phyloP scores from a whole-genome alignment of 2,888 invertebrate species.

The Hirudinaria manillensis region DNA sequence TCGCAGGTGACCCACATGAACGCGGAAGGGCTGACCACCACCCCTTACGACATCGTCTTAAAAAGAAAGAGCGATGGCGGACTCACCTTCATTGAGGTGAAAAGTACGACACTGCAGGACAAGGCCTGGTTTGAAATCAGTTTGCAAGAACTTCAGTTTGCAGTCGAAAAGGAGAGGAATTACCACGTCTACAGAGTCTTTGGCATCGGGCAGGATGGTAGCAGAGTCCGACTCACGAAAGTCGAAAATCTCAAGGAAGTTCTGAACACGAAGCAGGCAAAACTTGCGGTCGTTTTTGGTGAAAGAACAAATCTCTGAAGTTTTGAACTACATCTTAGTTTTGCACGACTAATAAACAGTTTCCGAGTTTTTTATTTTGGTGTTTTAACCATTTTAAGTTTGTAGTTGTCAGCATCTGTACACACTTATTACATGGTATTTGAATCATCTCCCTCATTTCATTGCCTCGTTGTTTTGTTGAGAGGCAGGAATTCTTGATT shows the following conservation, averaged over 20 bases:
- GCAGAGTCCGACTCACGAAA: slow-evolving; percentile 42
- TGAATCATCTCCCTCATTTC: too few species aligned
- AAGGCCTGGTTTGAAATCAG: slow-evolving; percentile 51
- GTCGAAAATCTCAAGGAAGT: slow-evolving; percentile 46
- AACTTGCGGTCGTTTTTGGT: slow-evolving; percentile 19
- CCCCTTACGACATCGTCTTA: slow-evolving; percentile 49
- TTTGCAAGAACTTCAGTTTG: slow-evolving; percentile 47
- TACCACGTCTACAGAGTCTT: slow-evolving; percentile 50
- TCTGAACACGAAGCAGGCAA: slow-evolving; percentile 34
- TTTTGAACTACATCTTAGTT: too few species aligned
- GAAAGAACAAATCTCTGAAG: not conserved
- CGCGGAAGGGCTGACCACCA: slow-evolving; percentile 42
- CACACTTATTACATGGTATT: too few species aligned
- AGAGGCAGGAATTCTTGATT: too few species aligned
- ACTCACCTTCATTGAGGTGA: slow-evolving; percentile 43
- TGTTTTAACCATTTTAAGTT: too few species aligned
- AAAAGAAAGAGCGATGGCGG: slow-evolving; percentile 34
- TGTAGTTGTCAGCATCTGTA: too few species aligned
- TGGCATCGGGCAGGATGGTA: slow-evolving; percentile 45
- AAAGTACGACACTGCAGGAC: slow-evolving; percentile 44
- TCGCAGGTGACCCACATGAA: slow-evolving; percentile 44
- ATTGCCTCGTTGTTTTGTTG: too few species aligned
- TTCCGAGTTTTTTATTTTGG: too few species aligned
- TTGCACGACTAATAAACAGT: too few species aligned
- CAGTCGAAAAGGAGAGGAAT: slow-evolving; percentile 43